Percentiles rank a stretch among this genome's conserved stretches.
These are phyloP conservation scores for Paratilapia polleni DNA, from an alignment of 2,113 vertebrate species.

Conservation along the genomic window DNA sequence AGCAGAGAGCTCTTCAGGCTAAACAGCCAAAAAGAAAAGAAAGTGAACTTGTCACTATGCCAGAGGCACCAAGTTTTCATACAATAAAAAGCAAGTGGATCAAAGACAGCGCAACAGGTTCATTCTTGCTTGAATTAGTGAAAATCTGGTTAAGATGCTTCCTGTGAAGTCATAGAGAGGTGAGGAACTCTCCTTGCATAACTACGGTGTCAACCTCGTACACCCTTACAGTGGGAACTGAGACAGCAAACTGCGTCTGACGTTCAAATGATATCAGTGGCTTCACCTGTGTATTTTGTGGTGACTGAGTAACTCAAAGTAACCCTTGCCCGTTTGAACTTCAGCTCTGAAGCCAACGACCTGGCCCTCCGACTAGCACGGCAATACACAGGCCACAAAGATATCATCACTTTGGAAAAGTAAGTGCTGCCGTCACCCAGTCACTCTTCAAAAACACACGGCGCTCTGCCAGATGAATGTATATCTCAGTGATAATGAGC, in stretches of 20 bases:
- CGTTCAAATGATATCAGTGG: not conserved
- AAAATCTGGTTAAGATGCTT: not conserved
- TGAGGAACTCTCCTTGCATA: not conserved
- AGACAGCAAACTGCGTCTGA: conserved; percentile 17
- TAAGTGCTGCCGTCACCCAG: conserved; percentile 74
- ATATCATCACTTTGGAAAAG: conserved; percentile 96
- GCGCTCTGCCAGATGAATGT: not conserved
- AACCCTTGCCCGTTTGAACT: conserved; percentile 67
- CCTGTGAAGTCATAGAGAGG: not conserved
- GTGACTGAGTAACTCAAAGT: conserved; percentile 74
- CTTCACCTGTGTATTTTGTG: conserved; percentile 73
- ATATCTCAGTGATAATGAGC: not conserved
- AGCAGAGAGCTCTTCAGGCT: not conserved
- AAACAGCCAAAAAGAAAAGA: not conserved
- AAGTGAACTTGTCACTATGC: too few relatives aligned
- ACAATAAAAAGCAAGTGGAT: not conserved
- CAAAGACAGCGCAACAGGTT: not conserved
- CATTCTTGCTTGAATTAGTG: too few relatives aligned
- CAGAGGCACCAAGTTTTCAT: not conserved
- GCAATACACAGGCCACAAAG: conserved; percentile 88
- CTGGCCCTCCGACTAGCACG: conserved; percentile 91
- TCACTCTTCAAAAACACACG: not conserved
- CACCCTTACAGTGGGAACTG: not conserved
- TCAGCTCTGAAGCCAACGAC: conserved; percentile 97
- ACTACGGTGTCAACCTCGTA: not conserved